phyloP scores from a whole-genome alignment of 2,888 invertebrate species.

The Agrypnus murinus region DNA sequence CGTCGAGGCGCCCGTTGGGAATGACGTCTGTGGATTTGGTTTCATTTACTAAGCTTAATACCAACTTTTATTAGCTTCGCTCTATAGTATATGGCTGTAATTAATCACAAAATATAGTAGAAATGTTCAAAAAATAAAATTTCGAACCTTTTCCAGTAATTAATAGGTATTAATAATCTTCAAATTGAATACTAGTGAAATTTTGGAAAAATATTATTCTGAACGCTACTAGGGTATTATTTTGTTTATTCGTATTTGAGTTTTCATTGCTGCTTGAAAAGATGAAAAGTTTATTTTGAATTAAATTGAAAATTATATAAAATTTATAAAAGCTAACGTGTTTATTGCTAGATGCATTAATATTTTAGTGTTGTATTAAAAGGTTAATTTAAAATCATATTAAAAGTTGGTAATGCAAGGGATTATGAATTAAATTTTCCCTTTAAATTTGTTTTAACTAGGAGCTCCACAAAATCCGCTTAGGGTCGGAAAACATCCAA shows the following conservation, averaged over 20 bases:
- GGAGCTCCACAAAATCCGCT: constrained; percentile 37
- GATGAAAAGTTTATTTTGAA: too few relatives aligned
- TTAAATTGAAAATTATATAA: constrained; percentile 8
- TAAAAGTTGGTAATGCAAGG: constrained; percentile 35
- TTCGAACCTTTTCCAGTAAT: too few relatives aligned
- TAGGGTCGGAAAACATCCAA: constrained; percentile 41
- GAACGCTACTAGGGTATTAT: too few relatives aligned
- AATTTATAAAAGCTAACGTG: not conserved
- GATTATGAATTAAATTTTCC: constrained; percentile 44
- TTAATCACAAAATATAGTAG: constrained; percentile 43
- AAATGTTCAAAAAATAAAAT: constrained; percentile 1
- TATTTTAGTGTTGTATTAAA: constrained; percentile 19
- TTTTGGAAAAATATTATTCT: too few relatives aligned
- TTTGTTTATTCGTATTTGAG: too few relatives aligned
- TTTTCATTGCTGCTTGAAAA: too few relatives aligned
- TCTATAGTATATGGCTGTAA: constrained; percentile 46
- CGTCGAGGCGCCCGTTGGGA: constrained; percentile 50
- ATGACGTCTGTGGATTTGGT: constrained; percentile 54
- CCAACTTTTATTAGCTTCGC: constrained; percentile 49
- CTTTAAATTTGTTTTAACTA: constrained; percentile 43
- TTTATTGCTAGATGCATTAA: not conserved
- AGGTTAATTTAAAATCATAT: constrained; percentile 38
- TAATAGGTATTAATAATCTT: too few relatives aligned
- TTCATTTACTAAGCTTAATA: constrained; percentile 53
- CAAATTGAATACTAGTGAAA: too few relatives aligned